Base-by-base conservation (phyloP, 2,113 vertebrate species). In the Ophiodon elongatus region DNA sequence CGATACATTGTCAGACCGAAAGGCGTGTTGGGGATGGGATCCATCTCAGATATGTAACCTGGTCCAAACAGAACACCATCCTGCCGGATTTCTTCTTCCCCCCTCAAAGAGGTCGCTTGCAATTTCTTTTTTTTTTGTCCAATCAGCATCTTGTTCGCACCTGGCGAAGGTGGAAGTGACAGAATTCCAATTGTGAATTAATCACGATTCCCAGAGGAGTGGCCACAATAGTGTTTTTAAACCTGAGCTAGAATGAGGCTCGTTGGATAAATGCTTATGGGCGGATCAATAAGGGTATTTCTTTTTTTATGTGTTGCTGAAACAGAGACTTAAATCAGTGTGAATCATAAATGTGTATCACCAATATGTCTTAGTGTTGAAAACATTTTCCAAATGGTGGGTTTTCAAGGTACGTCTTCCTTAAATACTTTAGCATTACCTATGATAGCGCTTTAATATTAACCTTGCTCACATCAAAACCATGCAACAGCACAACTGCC, bases 71-170 rank as follows among this genome's bases (percentile, higher is more conserved):
- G 4, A 39, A 39, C 37, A 39, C 37, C 37, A 8, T 8, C 37
- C 37, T 39, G 37, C 19, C 27, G 2, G 45, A 29, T 73, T 31
- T 63, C 8, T 0, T 9, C 9, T 39, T 39, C 7, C 37, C 37
- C 37, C 31, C 62, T 33, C 21, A 8, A 15, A 33, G 29, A 52
- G 60, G 39, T 19, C 1, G 45, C 39, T 25, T 2, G 23, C 6
- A 31, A 72, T 27, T 37, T n/a, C n/a, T n/a, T n/a, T n/a, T n/a
- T n/a, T n/a, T 65, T 50, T 78, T 62, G 73, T 45, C 65, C 45
- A 27, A 65, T 82, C 80, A 84, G 81, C 70, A 50, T 68, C 56
- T 73, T 79, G 45, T 64, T 67, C 19, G 25, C 84, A 27, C 39
- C 76, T 74, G 57, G 33, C 8, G 6, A 29, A 63, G 17, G 35